Evolutionary conservation across 2,888 invertebrate genomes (phyloP).

Genomic region (Trichopria drosophilae): DNA sequence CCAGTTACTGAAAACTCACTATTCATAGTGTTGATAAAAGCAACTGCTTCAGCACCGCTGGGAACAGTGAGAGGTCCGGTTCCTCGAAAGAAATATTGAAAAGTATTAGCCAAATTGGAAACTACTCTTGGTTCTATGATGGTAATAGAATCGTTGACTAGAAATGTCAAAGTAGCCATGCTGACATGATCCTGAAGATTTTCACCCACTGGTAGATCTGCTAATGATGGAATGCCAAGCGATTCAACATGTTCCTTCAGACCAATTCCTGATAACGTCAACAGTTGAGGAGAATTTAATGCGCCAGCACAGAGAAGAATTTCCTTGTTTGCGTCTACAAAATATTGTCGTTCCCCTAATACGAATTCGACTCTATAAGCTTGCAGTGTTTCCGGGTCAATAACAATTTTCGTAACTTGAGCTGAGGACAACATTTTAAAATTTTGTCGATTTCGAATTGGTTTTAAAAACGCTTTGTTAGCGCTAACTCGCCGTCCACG

Average conservation of each 20-base stretch:
- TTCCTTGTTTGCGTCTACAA: slow-evolving; percentile 69
- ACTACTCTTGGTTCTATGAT: slow-evolving; percentile 65
- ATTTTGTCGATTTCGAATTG: slow-evolving; percentile 67
- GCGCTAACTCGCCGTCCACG: slow-evolving; percentile 78
- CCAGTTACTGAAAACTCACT: slow-evolving; percentile 5
- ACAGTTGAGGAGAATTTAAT: slow-evolving; percentile 81
- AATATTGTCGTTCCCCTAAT: slow-evolving; percentile 60
- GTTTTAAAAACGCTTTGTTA: slow-evolving; percentile 76
- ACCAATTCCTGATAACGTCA: slow-evolving; percentile 84
- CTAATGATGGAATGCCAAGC: slow-evolving; percentile 65
- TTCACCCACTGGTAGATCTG: slow-evolving; percentile 75
- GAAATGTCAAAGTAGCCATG: slow-evolving; percentile 72
- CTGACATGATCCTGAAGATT: slow-evolving; percentile 83
- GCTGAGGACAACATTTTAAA: slow-evolving; percentile 72
- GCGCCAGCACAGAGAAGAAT: slow-evolving; percentile 80
- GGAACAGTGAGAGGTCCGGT: slow-evolving; percentile 75
- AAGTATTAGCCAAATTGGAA: slow-evolving; percentile 62
- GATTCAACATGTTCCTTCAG: slow-evolving; percentile 66
- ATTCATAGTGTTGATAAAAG: slow-evolving; percentile 70
- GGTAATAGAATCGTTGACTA: slow-evolving; percentile 70
- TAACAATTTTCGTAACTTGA: slow-evolving; percentile 69
- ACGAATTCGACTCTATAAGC: slow-evolving; percentile 72
- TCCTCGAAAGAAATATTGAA: slow-evolving; percentile 67
- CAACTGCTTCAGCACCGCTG: slow-evolving; percentile 77
- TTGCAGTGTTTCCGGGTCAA: slow-evolving; percentile 65